Evolutionary conservation across 2,113 vertebrate genomes (phyloP).

Genomic region (Echinops telfairi): DNA sequence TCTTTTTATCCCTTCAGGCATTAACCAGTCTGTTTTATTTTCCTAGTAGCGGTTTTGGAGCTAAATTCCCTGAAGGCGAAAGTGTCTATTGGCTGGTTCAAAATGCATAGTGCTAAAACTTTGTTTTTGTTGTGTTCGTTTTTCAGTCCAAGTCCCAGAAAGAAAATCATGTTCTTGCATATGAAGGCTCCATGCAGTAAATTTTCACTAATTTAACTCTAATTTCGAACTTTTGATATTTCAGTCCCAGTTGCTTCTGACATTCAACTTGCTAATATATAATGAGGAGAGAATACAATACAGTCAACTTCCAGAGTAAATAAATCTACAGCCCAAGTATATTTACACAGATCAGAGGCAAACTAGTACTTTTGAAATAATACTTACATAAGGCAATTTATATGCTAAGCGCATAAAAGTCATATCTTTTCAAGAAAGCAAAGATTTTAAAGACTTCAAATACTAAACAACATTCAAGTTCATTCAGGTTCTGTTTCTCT

Average conservation of each 20-base stretch:
- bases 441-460: background rate
- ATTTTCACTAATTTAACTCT: conserved; percentile 44
- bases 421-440: conserved; percentile 45
- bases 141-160: conserved; percentile 55
- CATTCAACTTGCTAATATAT: conserved; percentile 29
- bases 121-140: conserved; percentile 64
- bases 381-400: conserved; percentile 31
- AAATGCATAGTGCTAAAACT: conserved; percentile 62
- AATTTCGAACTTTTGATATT: conserved; percentile 46
- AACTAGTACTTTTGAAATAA: conserved; percentile 65
- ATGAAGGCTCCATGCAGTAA: background rate
- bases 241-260: conserved; percentile 5
- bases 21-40: conserved; percentile 74
- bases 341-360: conserved; percentile 51
- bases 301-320: conserved; percentile 59
- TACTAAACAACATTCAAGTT: background rate
- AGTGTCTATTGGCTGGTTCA: conserved; percentile 62
- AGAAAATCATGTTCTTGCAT: conserved; percentile 54
- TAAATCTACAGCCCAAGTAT: background rate
- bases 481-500: conserved; percentile 14
- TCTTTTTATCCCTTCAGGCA: conserved; percentile 78
- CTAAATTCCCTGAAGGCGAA: conserved; percentile 70
- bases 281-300: conserved; percentile 45
- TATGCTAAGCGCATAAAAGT: background rate
- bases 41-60: conserved; percentile 54